Conservation (phyloP, 2,888 invertebrate genomes). For the Cryptophagus acutangulus region DNA sequence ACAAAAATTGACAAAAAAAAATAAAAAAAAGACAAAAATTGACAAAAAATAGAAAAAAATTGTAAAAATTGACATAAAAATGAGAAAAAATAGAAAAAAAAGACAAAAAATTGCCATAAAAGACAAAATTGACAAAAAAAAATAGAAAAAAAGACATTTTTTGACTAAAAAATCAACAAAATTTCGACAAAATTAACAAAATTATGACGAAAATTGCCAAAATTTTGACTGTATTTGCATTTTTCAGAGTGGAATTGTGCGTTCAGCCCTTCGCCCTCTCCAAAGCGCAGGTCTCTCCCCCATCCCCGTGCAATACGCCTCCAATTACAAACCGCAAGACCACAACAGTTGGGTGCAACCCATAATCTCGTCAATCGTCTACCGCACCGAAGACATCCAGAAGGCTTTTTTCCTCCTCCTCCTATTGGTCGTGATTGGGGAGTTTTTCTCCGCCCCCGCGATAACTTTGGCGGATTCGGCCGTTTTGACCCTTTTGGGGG, state of each 20-base stretch:
- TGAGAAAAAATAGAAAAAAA: too few relatives aligned
- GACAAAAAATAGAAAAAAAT: too few relatives aligned
- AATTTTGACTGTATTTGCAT: conserved; percentile 25
- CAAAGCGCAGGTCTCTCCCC: conserved; percentile 63
- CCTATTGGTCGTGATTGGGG: conserved; percentile 89
- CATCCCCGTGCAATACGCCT: conserved; percentile 67
- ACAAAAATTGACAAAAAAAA: too few relatives aligned
- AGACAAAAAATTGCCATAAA: too few relatives aligned
- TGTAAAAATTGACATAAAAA: too few relatives aligned
- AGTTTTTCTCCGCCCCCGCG: conserved; percentile 96
- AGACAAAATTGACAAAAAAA: too few relatives aligned
- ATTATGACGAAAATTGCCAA: too few relatives aligned
- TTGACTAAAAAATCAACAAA: too few relatives aligned
- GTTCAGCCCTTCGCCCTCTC: conserved; percentile 46
- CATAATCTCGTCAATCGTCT: conserved; percentile 89
- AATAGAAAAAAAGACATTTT: too few relatives aligned
- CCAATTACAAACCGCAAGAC: conserved; percentile 65
- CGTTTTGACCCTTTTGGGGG: conserved; percentile 82
- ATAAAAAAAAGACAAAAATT: too few relatives aligned
- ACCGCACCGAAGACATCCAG: conserved; percentile 83
- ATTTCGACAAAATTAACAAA: too few relatives aligned
- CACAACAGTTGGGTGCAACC: conserved; percentile 82
- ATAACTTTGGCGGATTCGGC: conserved; percentile 92
- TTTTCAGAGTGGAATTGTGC: conserved; percentile 42
- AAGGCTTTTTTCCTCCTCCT: conserved; percentile 93